Base-by-base conservation (phyloP, 2,797 vertebrate genomes). In the Periparus ater region DNA sequence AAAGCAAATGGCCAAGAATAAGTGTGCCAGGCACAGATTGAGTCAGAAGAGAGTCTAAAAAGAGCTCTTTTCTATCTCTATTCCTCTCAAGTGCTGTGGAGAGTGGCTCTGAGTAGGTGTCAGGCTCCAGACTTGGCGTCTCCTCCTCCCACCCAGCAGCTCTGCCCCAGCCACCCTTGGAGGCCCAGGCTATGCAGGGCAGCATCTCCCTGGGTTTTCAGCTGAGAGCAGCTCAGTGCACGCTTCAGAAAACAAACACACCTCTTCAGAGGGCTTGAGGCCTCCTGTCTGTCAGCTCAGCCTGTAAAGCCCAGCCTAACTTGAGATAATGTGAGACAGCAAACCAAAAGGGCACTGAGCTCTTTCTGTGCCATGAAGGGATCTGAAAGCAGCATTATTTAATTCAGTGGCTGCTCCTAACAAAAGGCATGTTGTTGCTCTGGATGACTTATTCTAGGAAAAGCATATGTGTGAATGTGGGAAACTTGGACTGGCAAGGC, bases 401-500 rank as follows among this genome's bases (percentile, higher is more conserved):
- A 53, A 66, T 66, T 78, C 53, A 84, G 60, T 47, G 4, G 3
- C 47, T 58, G 51, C 85, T 82, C 45, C 73, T 70, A 75, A 98
- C 97, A 98, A 95, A 94, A 85, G 79, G 57, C 68, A 73, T 51
- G 10, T 91, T 98, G 97, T 98, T 95, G 57, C 65, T 36, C 88
- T 32, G 74, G 26, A 34, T 66, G 50, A 42, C 84, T 93, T 93
- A 68, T 80, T 88, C 91, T 91, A 90, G 66, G 45, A 89, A 91
- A 89, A 85, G 63, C 55, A 40, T 54, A 47, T 53, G 53, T 60
- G 79, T 55, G 30, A 75, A 68, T 55, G 82, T 96, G 76, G 65
- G 74, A 66, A 89, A 88, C 80, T 78, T 29, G 1, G 32, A 47
- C 80, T 93, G 90, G 84, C 96, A 89, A 92, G 85, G 63, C 91